phyloP scores from a whole-genome alignment of 2,113 vertebrate species.

The Narcine bancroftii region DNA sequence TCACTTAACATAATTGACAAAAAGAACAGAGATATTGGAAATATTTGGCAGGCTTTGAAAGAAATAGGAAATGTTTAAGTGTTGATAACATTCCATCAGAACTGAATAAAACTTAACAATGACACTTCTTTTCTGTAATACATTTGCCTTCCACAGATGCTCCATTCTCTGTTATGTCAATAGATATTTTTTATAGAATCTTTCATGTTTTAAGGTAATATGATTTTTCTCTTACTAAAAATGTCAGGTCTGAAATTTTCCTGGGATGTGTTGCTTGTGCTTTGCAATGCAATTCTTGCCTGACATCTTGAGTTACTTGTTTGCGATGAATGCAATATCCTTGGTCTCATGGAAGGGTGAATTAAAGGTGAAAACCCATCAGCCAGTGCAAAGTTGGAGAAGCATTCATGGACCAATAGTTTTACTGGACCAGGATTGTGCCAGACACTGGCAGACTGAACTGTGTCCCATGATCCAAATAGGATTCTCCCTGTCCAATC shows the following conservation, averaged over 20 bases:
- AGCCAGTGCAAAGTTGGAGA: not conserved
- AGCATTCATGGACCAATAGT: not conserved
- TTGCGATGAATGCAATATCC: not conserved
- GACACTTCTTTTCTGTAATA: too few relatives aligned
- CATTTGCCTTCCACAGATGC: too few relatives aligned
- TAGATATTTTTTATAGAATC: not conserved
- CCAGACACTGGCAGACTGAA: not conserved
- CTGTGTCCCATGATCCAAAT: too few relatives aligned
- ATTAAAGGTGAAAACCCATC: not conserved
- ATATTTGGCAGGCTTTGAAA: too few relatives aligned
- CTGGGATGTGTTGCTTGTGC: not conserved
- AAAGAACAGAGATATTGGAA: too few relatives aligned
- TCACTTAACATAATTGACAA: too few relatives aligned
- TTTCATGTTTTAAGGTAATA: not conserved
- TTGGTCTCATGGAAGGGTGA: not conserved
- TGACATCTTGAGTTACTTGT: not conserved
- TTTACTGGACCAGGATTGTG: not conserved
- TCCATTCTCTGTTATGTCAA: too few relatives aligned
- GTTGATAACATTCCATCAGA: too few relatives aligned
- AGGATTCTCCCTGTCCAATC: too few relatives aligned
- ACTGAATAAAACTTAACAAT: too few relatives aligned
- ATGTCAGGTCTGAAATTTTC: not conserved
- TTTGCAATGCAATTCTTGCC: not conserved
- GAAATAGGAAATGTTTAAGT: too few relatives aligned
- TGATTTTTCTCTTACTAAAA: not conserved